Conservation (phyloP, 30 jellyfish, hydroid and myxozoan species). For the Cassiopea xamachana region DNA sequence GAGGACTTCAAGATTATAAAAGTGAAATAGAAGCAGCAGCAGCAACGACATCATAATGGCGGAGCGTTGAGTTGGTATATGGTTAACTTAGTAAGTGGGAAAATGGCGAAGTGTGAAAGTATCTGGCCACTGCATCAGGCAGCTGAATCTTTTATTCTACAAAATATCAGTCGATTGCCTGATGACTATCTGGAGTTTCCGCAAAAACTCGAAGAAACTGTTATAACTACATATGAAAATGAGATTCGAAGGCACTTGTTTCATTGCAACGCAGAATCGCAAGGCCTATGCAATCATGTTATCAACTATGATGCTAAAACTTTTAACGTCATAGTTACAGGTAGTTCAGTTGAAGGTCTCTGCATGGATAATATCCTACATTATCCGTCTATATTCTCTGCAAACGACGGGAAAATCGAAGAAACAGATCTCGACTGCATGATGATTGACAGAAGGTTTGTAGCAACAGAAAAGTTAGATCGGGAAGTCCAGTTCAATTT, state of each 20-base stretch:
- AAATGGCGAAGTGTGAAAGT: not conserved
- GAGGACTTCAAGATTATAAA: no score
- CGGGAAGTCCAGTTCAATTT: not conserved
- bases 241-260: not conserved
- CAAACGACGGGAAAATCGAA: not conserved
- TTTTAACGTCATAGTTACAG: not conserved
- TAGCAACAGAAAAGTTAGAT: not conserved
- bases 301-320: no score
- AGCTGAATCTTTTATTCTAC: not conserved
- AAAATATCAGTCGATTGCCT: not conserved
- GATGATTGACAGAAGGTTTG: not conserved
- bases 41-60: no score
- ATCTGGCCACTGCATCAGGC: not conserved
- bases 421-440: not conserved
- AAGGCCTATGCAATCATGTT: not conserved
- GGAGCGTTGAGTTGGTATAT: no score
- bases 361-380: not conserved
- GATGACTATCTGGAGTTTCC: not conserved
- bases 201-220: not conserved
- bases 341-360: slow-evolving; percentile 1
- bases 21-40: no score
- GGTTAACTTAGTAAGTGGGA: not conserved
- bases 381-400: not conserved
- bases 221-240: not conserved
- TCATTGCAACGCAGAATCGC: not conserved